Percentiles rank a stretch among this genome's conserved stretches.
These are phyloP conservation scores for Strigops habroptila DNA, from an alignment of 2,113 vertebrate genomes.

Conservation along the genomic window DNA sequence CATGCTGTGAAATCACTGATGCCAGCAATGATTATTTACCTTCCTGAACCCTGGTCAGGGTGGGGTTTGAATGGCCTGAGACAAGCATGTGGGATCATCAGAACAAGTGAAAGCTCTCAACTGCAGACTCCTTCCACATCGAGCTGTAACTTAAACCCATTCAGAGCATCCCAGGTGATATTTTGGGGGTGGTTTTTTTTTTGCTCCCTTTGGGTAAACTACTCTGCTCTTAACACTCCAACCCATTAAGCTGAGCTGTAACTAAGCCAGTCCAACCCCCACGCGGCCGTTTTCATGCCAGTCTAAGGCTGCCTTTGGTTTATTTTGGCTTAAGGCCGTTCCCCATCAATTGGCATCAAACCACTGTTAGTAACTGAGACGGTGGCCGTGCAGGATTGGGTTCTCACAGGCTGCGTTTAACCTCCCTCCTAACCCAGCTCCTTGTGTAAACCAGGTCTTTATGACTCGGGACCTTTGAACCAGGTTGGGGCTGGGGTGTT, in stretches of 20 bases:
- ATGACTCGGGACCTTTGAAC: not conserved
- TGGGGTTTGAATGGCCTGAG: not conserved
- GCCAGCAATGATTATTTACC: fast-evolving
- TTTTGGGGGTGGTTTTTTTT: not conserved
- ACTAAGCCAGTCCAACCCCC: not conserved
- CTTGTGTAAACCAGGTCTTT: not conserved
- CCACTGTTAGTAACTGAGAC: not conserved
- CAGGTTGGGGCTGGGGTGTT: not conserved
- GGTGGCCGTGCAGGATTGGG: not conserved
- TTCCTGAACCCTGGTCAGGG: fast-evolving
- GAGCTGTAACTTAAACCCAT: not conserved
- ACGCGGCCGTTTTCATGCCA: not conserved
- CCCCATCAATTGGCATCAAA: not conserved
- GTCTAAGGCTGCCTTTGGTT: not conserved
- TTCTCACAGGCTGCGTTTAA: not conserved
- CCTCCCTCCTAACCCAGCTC: not conserved
- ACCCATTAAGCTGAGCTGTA: not conserved
- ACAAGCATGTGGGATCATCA: not conserved
- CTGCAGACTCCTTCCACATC: not conserved
- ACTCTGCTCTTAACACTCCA: not conserved
- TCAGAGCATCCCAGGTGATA: not conserved
- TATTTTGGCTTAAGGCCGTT: not conserved
- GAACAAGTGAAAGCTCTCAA: not conserved
- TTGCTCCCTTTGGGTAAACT: not conserved
- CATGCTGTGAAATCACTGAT: fast-evolving